Evolutionary conservation across 2,113 vertebrate species (phyloP).

Genomic region (Daboia siamensis): DNA sequence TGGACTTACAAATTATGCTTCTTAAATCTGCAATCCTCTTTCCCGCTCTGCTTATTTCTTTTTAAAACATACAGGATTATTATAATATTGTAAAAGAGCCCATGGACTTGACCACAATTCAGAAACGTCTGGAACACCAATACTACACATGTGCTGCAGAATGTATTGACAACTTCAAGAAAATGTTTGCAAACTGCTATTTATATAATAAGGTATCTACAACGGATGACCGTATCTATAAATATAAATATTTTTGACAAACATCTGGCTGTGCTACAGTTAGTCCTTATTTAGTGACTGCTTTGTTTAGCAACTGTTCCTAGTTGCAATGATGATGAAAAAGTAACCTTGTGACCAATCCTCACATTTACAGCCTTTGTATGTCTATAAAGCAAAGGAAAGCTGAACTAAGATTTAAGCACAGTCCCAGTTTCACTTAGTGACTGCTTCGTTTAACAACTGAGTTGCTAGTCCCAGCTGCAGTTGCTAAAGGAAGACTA

Average conservation of each 20-base stretch:
- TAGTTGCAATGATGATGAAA: neutral
- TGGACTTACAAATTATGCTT: neutral
- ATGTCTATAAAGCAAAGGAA: neutral
- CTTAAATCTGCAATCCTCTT: neutral
- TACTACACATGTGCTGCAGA: conserved; percentile 85
- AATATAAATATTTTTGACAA: neutral
- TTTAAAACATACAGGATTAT: conserved; percentile 81
- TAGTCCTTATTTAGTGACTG: neutral
- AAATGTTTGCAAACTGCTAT: conserved; percentile 92
- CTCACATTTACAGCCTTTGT: neutral
- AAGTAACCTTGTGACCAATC: neutral
- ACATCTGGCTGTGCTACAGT: neutral
- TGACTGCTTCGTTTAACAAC: neutral
- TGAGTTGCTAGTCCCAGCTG: neutral
- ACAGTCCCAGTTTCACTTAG: neutral
- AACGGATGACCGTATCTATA: neutral
- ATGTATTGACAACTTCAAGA: conserved; percentile 87
- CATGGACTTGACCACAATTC: conserved; percentile 91
- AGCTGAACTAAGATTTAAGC: neutral
- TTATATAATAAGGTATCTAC: conserved; percentile 85
- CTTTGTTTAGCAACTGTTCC: neutral
- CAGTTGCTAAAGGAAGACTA: neutral
- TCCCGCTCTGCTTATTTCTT: neutral
- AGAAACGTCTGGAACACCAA: conserved; percentile 85
- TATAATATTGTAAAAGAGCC: conserved; percentile 87